Evolutionary conservation across 1,140 invertebrate species (phyloP), one percentile per base, ranked within the genome.

Genomic region (Parasteatoda tepidariorum): DNA sequence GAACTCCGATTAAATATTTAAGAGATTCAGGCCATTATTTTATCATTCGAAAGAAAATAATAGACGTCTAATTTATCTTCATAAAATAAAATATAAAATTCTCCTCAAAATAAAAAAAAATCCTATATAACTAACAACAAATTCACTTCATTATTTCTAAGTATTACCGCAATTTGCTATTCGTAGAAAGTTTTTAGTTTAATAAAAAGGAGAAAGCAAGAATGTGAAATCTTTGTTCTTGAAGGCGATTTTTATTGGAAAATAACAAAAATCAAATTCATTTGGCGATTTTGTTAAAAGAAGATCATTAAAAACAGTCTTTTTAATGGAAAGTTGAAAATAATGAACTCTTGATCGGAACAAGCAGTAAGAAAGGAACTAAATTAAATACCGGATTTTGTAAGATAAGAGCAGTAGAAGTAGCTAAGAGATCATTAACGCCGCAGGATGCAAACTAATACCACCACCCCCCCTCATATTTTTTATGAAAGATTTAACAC

Each of bases 201-300:
- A n/a, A n/a, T n/a, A n/a, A n/a, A n/a, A n/a, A n/a, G n/a, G n/a
- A n/a, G n/a, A n/a, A n/a, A n/a, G n/a, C n/a, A n/a, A n/a, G n/a
- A n/a, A n/a, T 55, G n/a, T 33, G 59, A 31, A 73, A 73, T 73
- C n/a, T n/a, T n/a, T n/a, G n/a, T n/a, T n/a, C 38, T 48, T 18
- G 24, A 41, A 57, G 41, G 24, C 31, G 15, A 22, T 48, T 26
- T n/a, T 48, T 61, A 62, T 75, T 75, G 57, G 28, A 75, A 75
- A 61, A 13, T 55, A 75, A 75, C 73, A 61, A 75, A 75, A 75
- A 75, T 61, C 73, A 34, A 59, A 74, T 59, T 74, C 73, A 41
- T 75, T 34, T 62, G 31, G 7, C 33, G 33, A 26, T 61, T 22
- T 24, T n/a, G 11, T 34, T 55, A n/a, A 62, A 75, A 75, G 24